Percentiles rank a stretch among this genome's conserved stretches.
Conservation (phyloP, 2,113 vertebrate species). For the Bos javanicus region DNA sequence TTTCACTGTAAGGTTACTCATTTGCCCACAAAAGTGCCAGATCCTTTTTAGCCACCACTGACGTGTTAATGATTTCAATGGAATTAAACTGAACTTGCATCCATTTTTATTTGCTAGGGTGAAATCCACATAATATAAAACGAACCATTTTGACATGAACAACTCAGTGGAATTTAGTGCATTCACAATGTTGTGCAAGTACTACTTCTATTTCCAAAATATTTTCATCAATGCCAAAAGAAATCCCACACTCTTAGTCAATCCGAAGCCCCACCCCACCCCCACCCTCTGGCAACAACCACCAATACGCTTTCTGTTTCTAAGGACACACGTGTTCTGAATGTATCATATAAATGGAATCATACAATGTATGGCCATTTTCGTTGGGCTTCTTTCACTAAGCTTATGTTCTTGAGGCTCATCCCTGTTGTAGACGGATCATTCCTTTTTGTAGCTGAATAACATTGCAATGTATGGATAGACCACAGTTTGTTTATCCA, state of each 20-base stretch:
- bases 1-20: not conserved
- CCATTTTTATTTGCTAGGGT: not conserved
- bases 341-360: not conserved
- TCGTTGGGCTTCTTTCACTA: not conserved
- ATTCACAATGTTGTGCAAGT: rapidly evolving
- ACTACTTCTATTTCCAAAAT: not conserved
- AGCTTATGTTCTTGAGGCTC: not conserved
- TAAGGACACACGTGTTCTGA: not conserved
- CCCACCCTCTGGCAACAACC: not conserved
- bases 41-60: not conserved
- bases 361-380: too few relatives aligned
- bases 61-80: not conserved
- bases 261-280: not conserved
- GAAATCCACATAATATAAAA: not conserved
- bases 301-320: not conserved
- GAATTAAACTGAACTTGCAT: not conserved
- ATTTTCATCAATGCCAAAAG: not conserved
- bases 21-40: not conserved
- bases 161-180: too few relatives aligned
- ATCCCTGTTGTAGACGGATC: not conserved
- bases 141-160: too few relatives aligned
- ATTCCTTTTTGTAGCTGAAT: not conserved
- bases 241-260: not conserved
- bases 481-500: not conserved
- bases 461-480: not conserved